Conservation (phyloP, 2,113 vertebrate species). For the Oryzias javanicus region DNA sequence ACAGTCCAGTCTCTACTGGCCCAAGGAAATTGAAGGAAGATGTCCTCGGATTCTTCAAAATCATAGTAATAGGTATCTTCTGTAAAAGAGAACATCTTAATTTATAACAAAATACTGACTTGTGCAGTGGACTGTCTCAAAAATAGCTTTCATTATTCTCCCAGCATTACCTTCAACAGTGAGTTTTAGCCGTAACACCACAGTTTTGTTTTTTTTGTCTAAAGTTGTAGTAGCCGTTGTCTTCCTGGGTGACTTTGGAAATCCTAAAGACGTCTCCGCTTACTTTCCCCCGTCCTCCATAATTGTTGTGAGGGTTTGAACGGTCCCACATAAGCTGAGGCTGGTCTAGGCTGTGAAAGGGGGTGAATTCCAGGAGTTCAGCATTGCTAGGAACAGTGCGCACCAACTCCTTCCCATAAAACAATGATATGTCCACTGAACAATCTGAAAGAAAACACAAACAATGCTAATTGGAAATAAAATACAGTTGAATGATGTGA, state of each 20-base stretch:
- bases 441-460: slow-evolving; percentile 39
- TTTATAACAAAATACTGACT: not conserved
- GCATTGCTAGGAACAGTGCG: accelerated
- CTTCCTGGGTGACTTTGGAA: not conserved
- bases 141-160: not conserved
- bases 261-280: accelerated
- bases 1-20: accelerated
- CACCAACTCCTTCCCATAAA: accelerated
- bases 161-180: slow-evolving; percentile 33
- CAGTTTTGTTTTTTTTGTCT: not conserved
- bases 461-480: slow-evolving; percentile 14
- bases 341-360: accelerated
- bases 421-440: accelerated
- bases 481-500: too few relatives aligned
- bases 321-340: slow-evolving; percentile 43
- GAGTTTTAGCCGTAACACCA: slow-evolving; percentile 9
- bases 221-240: slow-evolving; percentile 53
- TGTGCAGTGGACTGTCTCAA: not conserved
- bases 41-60: accelerated
- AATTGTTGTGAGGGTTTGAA: not conserved
- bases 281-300: not conserved
- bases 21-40: not conserved
- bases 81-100: slow-evolving; percentile 23
- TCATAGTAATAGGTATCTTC: accelerated
- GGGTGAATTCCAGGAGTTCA: slow-evolving; percentile 35